Conservation (phyloP, 2,888 invertebrate genomes). For the Drosophila phalerata region DNA sequence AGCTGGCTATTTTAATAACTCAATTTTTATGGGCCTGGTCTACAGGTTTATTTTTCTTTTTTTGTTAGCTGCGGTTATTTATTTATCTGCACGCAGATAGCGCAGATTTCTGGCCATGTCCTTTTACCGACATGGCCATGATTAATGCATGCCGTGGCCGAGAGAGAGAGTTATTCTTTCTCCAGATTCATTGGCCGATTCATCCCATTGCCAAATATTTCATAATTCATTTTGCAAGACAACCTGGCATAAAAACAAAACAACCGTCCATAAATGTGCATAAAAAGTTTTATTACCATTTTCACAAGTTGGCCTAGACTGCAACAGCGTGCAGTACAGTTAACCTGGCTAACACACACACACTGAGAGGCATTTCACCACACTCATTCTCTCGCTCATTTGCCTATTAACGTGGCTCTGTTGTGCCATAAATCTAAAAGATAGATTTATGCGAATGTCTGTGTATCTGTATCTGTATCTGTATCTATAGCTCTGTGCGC, state of each 20-base stretch:
- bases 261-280: constrained; percentile 70
- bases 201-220: constrained; percentile 65
- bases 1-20: constrained; percentile 67
- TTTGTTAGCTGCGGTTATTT: constrained; percentile 40
- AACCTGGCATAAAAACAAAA: constrained; percentile 65
- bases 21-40: constrained; percentile 68
- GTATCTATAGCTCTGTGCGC: constrained; percentile 5
- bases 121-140: constrained; percentile 64
- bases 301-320: constrained; percentile 59
- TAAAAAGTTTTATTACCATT: constrained; percentile 75
- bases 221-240: constrained; percentile 69
- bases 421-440: constrained; percentile 72
- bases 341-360: constrained; percentile 29
- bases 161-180: constrained; percentile 40
- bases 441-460: constrained; percentile 70
- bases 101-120: constrained; percentile 53
- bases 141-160: constrained; percentile 59
- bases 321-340: constrained; percentile 27
- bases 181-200: constrained; percentile 12
- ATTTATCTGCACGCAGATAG: constrained; percentile 53
- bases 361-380: constrained; percentile 15
- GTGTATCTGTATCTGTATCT: constrained; percentile 22
- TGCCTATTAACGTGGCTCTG: constrained; percentile 74
- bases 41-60: constrained; percentile 36
- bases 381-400: constrained; percentile 52